Conservation (phyloP, 2,797 vertebrate species). For the Coreius guichenoti region DNA sequence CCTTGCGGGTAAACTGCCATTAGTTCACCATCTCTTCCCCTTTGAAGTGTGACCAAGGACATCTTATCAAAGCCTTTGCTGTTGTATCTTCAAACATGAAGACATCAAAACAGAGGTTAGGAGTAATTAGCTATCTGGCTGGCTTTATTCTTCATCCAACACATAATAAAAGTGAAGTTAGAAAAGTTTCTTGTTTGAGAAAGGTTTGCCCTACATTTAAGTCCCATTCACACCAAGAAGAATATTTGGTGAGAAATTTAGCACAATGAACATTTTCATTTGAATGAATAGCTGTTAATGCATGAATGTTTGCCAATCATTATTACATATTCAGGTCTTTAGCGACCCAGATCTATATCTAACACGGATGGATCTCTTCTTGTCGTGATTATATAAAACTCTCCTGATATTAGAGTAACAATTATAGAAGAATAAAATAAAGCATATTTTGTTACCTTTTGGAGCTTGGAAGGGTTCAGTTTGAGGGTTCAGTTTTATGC, state of each 20-base stretch:
- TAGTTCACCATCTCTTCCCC: slow-evolving; percentile 20
- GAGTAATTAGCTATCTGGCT: not conserved
- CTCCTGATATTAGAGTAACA: too few species aligned
- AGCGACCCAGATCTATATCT: too few species aligned
- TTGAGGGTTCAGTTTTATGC: too few species aligned
- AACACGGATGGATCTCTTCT: too few species aligned
- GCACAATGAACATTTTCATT: not conserved
- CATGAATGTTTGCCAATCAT: too few species aligned
- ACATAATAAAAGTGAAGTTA: not conserved
- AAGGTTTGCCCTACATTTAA: not conserved
- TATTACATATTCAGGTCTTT: too few species aligned
- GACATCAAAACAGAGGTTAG: slow-evolving; percentile 1
- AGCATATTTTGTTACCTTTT: too few species aligned
- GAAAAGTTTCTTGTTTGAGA: not conserved
- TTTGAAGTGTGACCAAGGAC: slow-evolving; percentile 4
- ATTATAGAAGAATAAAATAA: too few species aligned
- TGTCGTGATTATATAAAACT: too few species aligned
- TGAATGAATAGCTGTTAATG: not conserved
- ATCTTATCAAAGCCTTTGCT: slow-evolving; percentile 7
- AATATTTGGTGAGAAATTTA: not conserved
- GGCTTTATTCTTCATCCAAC: not conserved
- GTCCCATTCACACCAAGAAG: not conserved
- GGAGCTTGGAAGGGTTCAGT: too few species aligned
- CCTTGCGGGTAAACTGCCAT: slow-evolving; percentile 34
- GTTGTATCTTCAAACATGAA: slow-evolving; percentile 19